Evolutionary conservation across 2,113 vertebrate genomes (phyloP).

Genomic region (Mustela nigripes): DNA sequence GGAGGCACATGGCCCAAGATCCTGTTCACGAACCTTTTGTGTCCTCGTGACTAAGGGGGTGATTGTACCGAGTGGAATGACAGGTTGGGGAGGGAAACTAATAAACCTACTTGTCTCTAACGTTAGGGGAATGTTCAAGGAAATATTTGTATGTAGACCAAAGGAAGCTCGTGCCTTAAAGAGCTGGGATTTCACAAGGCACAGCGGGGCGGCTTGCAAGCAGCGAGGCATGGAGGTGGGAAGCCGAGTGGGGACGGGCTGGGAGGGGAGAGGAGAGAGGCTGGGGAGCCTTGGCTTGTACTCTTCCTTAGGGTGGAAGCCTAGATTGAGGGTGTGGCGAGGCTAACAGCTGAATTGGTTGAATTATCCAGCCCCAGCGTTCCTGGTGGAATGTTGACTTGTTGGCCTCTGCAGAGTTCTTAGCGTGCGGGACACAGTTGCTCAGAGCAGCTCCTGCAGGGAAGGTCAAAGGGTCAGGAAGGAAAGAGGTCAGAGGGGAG

Average conservation of each 20-base stretch:
- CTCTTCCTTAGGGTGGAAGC: constrained; percentile 38
- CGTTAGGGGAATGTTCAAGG: not conserved
- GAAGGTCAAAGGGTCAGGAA: constrained; percentile 55
- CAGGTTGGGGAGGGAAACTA: not conserved
- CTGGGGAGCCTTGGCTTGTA: not conserved
- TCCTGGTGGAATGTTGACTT: constrained; percentile 52
- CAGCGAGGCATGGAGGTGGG: not conserved
- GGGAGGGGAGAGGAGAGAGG: not conserved
- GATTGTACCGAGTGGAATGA: not conserved
- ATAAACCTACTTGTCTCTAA: not conserved
- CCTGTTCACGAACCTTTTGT: not conserved
- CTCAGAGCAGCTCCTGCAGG: constrained; percentile 47
- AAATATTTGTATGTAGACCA: constrained; percentile 22
- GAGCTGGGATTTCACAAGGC: not conserved
- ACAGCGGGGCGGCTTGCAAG: too few relatives aligned
- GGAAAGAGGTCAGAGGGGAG: constrained; percentile 54
- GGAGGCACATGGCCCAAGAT: not conserved
- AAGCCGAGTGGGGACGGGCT: not conserved
- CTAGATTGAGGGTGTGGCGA: not conserved
- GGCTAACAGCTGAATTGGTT: constrained; percentile 70
- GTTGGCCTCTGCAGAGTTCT: constrained; percentile 28
- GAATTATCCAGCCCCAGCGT: not conserved
- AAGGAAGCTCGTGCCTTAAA: not conserved
- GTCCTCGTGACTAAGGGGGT: not conserved
- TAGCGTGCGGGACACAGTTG: constrained; percentile 60